Evolutionary conservation across 1,140 invertebrate genomes (phyloP).

Genomic region (Lethocerus indicus): DNA sequence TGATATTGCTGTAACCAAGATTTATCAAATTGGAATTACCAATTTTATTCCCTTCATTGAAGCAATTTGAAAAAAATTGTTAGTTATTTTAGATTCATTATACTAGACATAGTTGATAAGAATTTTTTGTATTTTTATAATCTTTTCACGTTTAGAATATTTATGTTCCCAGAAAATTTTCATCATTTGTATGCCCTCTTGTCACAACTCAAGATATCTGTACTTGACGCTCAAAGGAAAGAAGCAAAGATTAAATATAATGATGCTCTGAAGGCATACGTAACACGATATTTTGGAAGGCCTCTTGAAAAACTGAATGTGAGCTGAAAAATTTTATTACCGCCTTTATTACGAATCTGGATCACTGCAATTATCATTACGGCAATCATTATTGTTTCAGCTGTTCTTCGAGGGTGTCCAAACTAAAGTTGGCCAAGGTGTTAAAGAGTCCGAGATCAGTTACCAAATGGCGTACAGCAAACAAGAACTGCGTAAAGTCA

Average conservation of each 20-base stretch:
- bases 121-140: constrained; percentile 1
- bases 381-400: constrained; percentile 31
- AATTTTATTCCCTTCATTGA: background rate
- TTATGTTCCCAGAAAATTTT: constrained; percentile 72
- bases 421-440: constrained; percentile 75
- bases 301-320: constrained; percentile 92
- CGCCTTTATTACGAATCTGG: background rate
- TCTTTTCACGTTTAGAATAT: constrained; percentile 14
- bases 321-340: constrained; percentile 21
- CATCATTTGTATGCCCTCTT: constrained; percentile 82
- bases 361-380: background rate
- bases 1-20: no score
- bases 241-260: constrained; percentile 84
- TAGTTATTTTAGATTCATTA: background rate
- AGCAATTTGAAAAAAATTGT: background rate
- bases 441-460: constrained; percentile 92
- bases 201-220: constrained; percentile 78
- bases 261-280: constrained; percentile 80
- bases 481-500: constrained; percentile 88
- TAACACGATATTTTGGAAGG: constrained; percentile 84
- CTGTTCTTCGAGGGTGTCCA: constrained; percentile 91
- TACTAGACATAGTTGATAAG: background rate
- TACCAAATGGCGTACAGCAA: constrained; percentile 97
- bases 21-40: no score
- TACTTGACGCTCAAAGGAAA: constrained; percentile 73